Evolutionary conservation across 2,113 vertebrate genomes (phyloP).

Genomic region (human): GRCh38 chrX:85123501-85124000

Average conservation of each 20-base stretch:
- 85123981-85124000: background rate
- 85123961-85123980: background rate
- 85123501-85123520: no score
- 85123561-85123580: no score
- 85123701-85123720: background rate
- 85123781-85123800: background rate
- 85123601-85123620: no score
- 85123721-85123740: background rate
- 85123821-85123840: background rate
- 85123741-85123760: background rate
- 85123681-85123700: background rate
- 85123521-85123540: no score
- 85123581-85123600: no score
- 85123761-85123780: background rate
- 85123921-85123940: background rate
- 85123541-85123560: no score
- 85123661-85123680: background rate
- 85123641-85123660: no score
- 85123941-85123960: background rate
- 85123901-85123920: background rate
- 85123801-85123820: background rate
- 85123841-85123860: background rate
- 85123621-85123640: no score
- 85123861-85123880: conserved; percentile 7
- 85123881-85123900: background rate